Evolutionary conservation across 2,113 vertebrate species (phyloP), one percentile per base, ranked within the genome.

Genomic region (Trinectes maculatus): DNA sequence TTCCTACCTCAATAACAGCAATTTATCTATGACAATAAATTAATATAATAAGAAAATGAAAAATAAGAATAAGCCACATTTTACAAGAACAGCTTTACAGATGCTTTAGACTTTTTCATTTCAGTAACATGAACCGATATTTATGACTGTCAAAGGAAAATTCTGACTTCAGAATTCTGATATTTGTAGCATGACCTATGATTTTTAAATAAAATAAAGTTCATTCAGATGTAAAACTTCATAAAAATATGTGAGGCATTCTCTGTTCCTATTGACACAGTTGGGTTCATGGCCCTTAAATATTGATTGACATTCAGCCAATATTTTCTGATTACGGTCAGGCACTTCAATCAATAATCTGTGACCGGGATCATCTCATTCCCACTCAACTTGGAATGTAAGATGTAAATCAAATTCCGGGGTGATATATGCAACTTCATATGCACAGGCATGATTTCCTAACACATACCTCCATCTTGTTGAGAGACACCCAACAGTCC

Each of bases 401-500:
- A 49, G 5, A 56, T 72, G 3, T 4, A 40, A 57, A 56, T 67
- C 28, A n/a, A 36, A 48, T 33, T 66, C 39, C 3, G 26, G 60
- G n/a, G 26, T 21, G 36, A 51, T 18, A 22, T 47, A 19, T 39
- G 29, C 6, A 51, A 21, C 13, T 76, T 29, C 1, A 7, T 24
- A 44, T 59, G 42, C 2, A 1, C 37, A 34, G 55, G 68, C 34
- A 44, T 21, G 44, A 47, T 42, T 51, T 21, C 29, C 4, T 43
- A 61, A 69, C 52, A 71, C 88, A 80, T 89, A 98, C 97, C 96
- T 97, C 96, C 97, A 98, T 98, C 84, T 95, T 95, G 1, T 98
- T 98, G 88, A 99, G 95, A 70, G 96, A 98, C 33, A 98, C 97
- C 97, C 96, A 98, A 90, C 96, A 96, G 92, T 98, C 94, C 22